Evolutionary conservation across 2,888 invertebrate genomes (phyloP).

Genomic region (Lepidochitona cinerea): DNA sequence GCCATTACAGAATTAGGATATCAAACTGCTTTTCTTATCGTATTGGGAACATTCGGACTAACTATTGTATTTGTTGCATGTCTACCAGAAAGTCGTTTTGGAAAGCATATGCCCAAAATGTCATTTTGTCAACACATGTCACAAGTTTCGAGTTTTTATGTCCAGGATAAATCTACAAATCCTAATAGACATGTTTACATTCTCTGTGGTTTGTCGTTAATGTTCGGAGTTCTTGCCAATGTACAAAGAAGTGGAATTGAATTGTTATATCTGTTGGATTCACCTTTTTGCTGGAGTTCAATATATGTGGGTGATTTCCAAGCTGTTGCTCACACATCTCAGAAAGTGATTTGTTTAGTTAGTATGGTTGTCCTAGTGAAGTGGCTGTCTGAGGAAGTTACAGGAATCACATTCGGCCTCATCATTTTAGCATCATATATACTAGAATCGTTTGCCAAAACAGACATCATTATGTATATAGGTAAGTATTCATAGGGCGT

Average conservation of each 20-base stretch:
- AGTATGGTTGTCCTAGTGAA: constrained; percentile 31
- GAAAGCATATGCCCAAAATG: neutral
- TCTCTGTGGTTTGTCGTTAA: constrained; percentile 24
- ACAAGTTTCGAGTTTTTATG: constrained; percentile 24
- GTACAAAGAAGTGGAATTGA: constrained; percentile 31
- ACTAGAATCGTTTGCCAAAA: constrained; percentile 10
- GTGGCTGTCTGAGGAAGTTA: constrained; percentile 31
- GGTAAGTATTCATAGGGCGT: constrained; percentile 2
- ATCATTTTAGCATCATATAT: constrained; percentile 5
- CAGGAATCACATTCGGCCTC: constrained; percentile 12
- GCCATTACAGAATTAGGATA: constrained; percentile 29
- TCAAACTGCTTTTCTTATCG: constrained; percentile 25
- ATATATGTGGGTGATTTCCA: constrained; percentile 32
- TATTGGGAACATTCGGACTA: constrained; percentile 6
- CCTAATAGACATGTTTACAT: constrained; percentile 34
- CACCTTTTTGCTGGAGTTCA: constrained; percentile 45
- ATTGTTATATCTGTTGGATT: constrained; percentile 31
- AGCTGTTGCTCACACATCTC: constrained; percentile 17
- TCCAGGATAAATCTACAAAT: constrained; percentile 21
- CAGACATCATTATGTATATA: constrained; percentile 9
- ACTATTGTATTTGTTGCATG: constrained; percentile 8
- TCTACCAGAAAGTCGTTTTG: constrained; percentile 30
- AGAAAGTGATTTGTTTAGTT: constrained; percentile 27
- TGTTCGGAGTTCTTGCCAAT: constrained; percentile 17
- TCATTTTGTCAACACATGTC: constrained; percentile 12